Evolutionary conservation across 2,888 invertebrate genomes (phyloP), one percentile per base, ranked within the genome.

Genomic region (Alloplasta piceator): DNA sequence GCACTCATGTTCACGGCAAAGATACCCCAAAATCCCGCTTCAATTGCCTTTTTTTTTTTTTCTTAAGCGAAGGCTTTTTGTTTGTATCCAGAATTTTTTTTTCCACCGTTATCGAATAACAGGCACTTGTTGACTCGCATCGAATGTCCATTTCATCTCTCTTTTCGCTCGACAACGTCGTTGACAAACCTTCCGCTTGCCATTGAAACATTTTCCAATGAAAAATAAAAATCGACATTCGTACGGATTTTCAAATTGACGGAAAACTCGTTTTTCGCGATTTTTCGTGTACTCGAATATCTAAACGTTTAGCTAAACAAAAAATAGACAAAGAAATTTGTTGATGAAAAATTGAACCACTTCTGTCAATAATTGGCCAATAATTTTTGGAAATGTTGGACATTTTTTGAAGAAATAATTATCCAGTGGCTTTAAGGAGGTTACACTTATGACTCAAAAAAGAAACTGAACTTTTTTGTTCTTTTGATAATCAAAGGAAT

Each of bases 81-180:
- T 50, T 16, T 50, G 5, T 43, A 7, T 39, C 3, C 12, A 46
- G 43, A 6, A 7, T 60, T 61, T n/a, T n/a, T n/a, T n/a, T 72
- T 61, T 63, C 26, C 12, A 26, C 9, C n/a, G 61, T 61, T 63
- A 63, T 63, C 61, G 50, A 63, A 63, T 72, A 72, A 63, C 72
- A 61, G 50, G 61, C 72, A 39, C 61, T 72, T 52, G 61, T 72
- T 52, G 72, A 14, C n/a, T 12, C 36, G 52, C 12, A 61, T 43
- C n/a, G n/a, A n/a, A n/a, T n/a, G n/a, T n/a, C n/a, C n/a, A n/a
- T n/a, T n/a, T n/a, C n/a, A n/a, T 70, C 12, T 14, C 43, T 46
- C 14, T 39, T 26, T 60, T 55, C 39, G 52, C 16, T 39, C 66
- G 6, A 39, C 52, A 52, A 50, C 66, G 50, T 14, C 9, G 4